Conservation (phyloP, 2,113 vertebrate species). For the Ptilorrhoa leucosticta region DNA sequence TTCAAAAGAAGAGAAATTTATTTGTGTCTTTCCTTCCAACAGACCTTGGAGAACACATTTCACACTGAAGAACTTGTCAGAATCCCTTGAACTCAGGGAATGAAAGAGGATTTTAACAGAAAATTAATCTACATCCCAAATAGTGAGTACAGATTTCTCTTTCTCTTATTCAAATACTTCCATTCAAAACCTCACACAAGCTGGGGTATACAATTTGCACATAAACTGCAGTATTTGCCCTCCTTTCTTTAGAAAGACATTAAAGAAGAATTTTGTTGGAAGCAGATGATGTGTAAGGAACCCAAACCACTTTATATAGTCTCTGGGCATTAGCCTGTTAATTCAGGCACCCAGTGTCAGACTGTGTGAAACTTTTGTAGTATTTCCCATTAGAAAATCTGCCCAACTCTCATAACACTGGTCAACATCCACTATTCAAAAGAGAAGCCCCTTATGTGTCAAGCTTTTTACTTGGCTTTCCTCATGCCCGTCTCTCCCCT, state of each 20-base stretch:
- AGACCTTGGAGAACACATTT: not conserved
- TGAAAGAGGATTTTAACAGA: not conserved
- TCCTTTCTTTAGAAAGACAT: not conserved
- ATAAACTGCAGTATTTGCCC: not conserved
- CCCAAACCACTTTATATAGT: not conserved
- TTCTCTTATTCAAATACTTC: not conserved
- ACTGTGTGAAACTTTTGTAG: not conserved
- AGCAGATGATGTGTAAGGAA: not conserved
- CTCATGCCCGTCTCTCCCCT: not conserved
- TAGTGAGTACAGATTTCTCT: not conserved
- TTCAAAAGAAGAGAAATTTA: not conserved
- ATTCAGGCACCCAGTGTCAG: not conserved
- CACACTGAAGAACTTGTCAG: not conserved
- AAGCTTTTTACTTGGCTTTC: not conserved
- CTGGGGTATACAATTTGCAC: not conserved
- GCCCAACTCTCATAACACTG: not conserved
- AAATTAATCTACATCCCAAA: not conserved
- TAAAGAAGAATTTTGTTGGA: not conserved
- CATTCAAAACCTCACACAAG: not conserved
- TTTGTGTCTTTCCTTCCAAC: not conserved
- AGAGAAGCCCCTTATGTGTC: not conserved
- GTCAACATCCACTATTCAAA: not conserved
- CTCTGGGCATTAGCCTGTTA: not conserved
- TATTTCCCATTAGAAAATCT: not conserved
- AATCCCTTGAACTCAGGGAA: not conserved